Evolutionary conservation across 30 jellyfish, hydroid and myxozoan species (phyloP), one percentile per base, ranked within the genome.

Genomic region (Clytia hemisphaerica): DNA sequence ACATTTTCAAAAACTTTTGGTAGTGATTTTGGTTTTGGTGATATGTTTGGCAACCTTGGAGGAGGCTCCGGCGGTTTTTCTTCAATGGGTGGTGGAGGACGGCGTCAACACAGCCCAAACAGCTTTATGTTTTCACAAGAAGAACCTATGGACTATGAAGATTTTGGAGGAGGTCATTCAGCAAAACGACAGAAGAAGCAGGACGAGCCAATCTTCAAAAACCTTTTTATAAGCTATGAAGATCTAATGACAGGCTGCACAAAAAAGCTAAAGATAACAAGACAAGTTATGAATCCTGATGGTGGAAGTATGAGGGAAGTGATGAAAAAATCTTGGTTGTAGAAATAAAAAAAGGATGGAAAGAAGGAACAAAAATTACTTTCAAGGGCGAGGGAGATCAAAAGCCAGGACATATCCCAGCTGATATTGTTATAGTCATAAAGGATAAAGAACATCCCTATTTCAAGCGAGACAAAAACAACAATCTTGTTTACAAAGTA

Each of bases 261-360:
- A 22, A 85, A 85, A 54, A 79, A 78, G 34, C 66, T 85, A 15
- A 85, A 63, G 66, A 85, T 85, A 2, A 78, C 82, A 30, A 69
- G 84, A 35, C 86, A 85, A 38, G 85, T 55, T 7, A 27, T 85
- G 24, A 61, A 50, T 48, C 58, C 65, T 18, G 94, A 73, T 73
- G 83, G 84, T 22, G 53, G 26, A 5, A 40, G 81, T 6, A 62
- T n/a, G n/a, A 54, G 29, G 51, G 61, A 4, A 9, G 60, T 21
- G 88, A 72, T 4, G 92, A 87, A 44, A 79, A 73, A 32, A 72
- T 85, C 33, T 37, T 85, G 40, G 67, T 73, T 14, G 48, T 85
- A 1, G 88, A 85, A 25, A 75, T 85, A 12, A 85, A 77, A 69
- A 85, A 85, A 77, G 96, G 96, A 2, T 85, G 96, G 96, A 85